Evolutionary conservation across 2,888 invertebrate species (phyloP), one percentile per base, ranked within the genome.

Genomic region (Orthosia gracilis): DNA sequence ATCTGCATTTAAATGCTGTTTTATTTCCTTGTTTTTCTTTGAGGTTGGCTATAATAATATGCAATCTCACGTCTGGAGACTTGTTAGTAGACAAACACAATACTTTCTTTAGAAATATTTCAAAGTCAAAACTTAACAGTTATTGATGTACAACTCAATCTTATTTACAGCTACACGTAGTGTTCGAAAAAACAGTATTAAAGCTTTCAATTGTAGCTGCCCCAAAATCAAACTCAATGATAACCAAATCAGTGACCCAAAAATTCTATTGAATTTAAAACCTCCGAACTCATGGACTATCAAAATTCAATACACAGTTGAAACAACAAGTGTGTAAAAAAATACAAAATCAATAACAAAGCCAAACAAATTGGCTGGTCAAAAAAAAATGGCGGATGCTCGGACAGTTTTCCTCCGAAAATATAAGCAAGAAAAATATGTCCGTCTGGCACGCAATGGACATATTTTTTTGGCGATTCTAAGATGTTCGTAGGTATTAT

Each of bases 331-430:
- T 72, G 61, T 57, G 58, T 62, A 59, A 73, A 76, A 78, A 69
- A 49, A 77, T 58, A 59, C 61, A 45, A 49, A 69, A 73, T 82
- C 71, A 73, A 82, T 72, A 76, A 70, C 72, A 73, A 66, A 73
- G 66, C 73, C 45, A 78, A 82, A 86, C 75, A 85, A 83, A 85
- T 83, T 83, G 87, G 59, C 70, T 69, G 86, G 73, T 82, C 69
- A 72, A 59, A 76, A 85, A n/a, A 78, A 85, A 78, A 85, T 76
- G 52, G 75, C 68, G 21, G 73, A 69, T 65, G 70, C 62, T 69
- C 62, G 47, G 76, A 70, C 71, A 78, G 66, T 70, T 73, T 75
- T 18, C 64, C 66, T 58, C 50, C 54, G 59, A 80, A 79, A 85
- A 80, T 77, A 78, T 62, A 50, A 69, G 45, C 61, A 69, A 66